A percentile compares a stretch with the other conserved stretches of the same genome.
These are phyloP conservation scores for Malurus splendens DNA, from an alignment of 2,797 vertebrate genomes.

Conservation along the genomic window DNA sequence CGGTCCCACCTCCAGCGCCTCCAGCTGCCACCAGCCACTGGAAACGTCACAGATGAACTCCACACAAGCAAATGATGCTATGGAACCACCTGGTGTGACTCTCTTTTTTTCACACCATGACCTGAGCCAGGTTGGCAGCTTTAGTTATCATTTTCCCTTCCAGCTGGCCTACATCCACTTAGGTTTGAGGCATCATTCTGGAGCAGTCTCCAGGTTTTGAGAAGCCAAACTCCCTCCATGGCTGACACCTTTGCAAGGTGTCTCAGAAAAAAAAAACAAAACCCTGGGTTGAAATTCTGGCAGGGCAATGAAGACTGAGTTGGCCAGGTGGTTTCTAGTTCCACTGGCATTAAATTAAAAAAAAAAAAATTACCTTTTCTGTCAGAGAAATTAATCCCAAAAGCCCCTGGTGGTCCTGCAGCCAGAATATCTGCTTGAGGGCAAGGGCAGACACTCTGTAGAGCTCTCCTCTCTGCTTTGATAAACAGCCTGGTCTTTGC, in stretches of 20 bases:
- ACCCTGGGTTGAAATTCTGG: neutral
- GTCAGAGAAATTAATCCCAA: neutral
- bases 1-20: neutral
- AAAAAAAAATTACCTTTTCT: neutral
- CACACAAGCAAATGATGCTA: neutral
- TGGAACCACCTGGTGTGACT: neutral
- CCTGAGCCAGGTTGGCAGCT: neutral
- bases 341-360: neutral
- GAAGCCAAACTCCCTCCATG: neutral
- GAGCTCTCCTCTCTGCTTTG: neutral
- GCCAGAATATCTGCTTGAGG: neutral
- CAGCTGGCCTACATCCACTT: neutral
- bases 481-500: neutral
- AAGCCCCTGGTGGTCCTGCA: neutral
- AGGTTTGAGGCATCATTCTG: neutral
- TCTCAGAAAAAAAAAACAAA: neutral
- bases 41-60: accelerated
- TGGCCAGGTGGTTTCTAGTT: neutral
- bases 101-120: neutral
- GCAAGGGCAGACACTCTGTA: neutral
- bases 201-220: neutral
- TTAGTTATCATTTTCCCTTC: neutral
- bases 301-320: neutral
- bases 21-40: neutral
- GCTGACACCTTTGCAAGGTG: neutral